These are phyloP conservation scores for Lordiphosa fenestrarum DNA, from an alignment of 2,888 invertebrate genomes.

Conservation along the genomic window DNA sequence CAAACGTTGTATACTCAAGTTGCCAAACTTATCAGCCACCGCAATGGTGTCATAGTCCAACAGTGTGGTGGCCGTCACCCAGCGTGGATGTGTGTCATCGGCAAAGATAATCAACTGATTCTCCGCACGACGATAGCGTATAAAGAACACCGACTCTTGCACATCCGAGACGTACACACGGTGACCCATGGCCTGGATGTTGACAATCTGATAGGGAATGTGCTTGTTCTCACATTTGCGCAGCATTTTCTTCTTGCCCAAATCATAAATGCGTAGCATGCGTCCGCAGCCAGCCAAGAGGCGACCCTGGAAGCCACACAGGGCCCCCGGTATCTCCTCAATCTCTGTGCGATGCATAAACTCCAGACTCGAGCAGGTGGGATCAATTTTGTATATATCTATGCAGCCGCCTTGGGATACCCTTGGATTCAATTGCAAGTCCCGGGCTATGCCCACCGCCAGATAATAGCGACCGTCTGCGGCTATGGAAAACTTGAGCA, in stretches of 20 bases:
- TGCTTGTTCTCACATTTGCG: slow-evolving; percentile 99
- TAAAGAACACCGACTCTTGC: slow-evolving; percentile 97
- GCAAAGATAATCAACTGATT: slow-evolving; percentile 99
- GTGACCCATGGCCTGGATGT: slow-evolving; percentile 96
- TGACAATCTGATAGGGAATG: slow-evolving; percentile 96
- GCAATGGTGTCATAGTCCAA: slow-evolving; percentile 98
- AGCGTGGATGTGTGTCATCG: slow-evolving; percentile 98
- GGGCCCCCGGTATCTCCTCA: slow-evolving; percentile 94
- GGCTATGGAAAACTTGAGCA: slow-evolving; percentile 88
- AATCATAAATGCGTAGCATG: slow-evolving; percentile 95
- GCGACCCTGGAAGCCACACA: slow-evolving; percentile 94
- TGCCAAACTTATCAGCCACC: slow-evolving; percentile 98
- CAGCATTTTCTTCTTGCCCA: slow-evolving; percentile 96
- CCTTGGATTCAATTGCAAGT: slow-evolving; percentile 93
- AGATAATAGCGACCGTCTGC: slow-evolving; percentile 82
- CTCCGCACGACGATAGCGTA: slow-evolving; percentile 96
- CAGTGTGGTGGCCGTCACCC: slow-evolving; percentile 95
- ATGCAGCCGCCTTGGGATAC: slow-evolving; percentile 91
- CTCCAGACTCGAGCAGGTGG: slow-evolving; percentile 91
- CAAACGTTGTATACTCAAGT: slow-evolving; percentile 93
- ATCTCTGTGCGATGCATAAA: slow-evolving; percentile 95
- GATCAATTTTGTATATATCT: slow-evolving; percentile 88
- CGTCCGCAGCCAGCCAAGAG: slow-evolving; percentile 95
- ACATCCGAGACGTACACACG: slow-evolving; percentile 97
- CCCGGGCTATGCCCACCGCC: slow-evolving; percentile 96